Percentiles rank a stretch among this genome's conserved stretches.
These are phyloP conservation scores for Plutomurus gul DNA, from an alignment of 1,140 invertebrate genomes.

Conservation along the genomic window DNA sequence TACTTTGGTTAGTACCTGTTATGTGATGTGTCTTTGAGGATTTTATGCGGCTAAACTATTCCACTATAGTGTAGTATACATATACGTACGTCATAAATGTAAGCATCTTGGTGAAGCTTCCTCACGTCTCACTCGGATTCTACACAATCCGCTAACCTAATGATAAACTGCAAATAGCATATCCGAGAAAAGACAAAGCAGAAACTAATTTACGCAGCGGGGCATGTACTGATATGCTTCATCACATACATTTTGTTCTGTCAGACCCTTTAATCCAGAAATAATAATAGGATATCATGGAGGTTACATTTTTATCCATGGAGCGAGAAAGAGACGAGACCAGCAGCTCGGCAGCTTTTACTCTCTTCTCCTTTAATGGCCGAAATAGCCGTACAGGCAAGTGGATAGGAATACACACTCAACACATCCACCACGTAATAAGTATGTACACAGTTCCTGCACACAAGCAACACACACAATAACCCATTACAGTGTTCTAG, in stretches of 20 bases:
- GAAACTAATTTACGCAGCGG: constrained; percentile 32
- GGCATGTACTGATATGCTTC: constrained; percentile 28
- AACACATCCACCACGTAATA: too few relatives aligned
- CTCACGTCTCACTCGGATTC: not conserved
- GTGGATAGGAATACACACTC: too few relatives aligned
- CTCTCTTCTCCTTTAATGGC: too few relatives aligned
- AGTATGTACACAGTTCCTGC: too few relatives aligned
- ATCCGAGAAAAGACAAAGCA: constrained; percentile 26
- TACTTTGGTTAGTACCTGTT: too few relatives aligned
- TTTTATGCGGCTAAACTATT: too few relatives aligned
- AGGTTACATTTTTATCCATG: not conserved
- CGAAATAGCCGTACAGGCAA: too few relatives aligned
- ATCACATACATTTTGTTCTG: constrained; percentile 7
- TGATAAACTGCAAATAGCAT: constrained; percentile 31
- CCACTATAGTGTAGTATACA: not conserved
- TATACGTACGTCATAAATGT: not conserved
- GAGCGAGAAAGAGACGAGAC: not conserved
- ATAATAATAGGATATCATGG: not conserved
- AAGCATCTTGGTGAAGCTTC: not conserved
- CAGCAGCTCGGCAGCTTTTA: too few relatives aligned
- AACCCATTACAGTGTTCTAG: too few relatives aligned
- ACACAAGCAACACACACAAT: too few relatives aligned
- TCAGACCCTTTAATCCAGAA: not conserved
- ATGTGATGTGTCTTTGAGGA: too few relatives aligned
- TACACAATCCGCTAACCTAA: not conserved